phyloP scores from a whole-genome alignment of 2,797 vertebrate species.

The Callimico goeldii region DNA sequence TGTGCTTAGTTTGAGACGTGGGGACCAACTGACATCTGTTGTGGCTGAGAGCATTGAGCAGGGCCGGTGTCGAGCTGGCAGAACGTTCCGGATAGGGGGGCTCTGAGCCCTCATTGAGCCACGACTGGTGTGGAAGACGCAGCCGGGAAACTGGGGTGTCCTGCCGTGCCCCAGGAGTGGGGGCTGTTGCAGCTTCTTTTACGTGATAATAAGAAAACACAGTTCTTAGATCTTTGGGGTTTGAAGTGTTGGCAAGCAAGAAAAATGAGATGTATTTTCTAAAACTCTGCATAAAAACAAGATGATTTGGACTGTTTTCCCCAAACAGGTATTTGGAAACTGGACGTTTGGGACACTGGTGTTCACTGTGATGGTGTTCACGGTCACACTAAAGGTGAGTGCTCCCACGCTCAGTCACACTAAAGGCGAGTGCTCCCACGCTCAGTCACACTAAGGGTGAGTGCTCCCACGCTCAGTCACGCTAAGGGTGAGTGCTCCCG shows the following conservation, averaged over 20 bases:
- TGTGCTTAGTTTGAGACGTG: not conserved
- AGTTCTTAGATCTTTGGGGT: not conserved
- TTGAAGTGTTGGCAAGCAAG: not conserved
- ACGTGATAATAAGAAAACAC: not conserved
- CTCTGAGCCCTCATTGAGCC: not conserved
- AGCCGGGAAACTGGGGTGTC: not conserved
- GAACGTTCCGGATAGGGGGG: not conserved
- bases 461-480: too few species aligned
- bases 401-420: not conserved
- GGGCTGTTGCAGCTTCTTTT: too few species aligned
- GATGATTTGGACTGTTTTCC: conserved; percentile 58
- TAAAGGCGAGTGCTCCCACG: too few species aligned
- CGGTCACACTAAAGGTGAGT: conserved; percentile 96
- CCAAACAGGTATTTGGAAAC: conserved; percentile 95
- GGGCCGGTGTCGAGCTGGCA: fast-evolving
- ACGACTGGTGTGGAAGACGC: not conserved
- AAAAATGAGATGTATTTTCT: not conserved
- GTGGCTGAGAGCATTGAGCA: not conserved
- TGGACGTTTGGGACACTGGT: conserved; percentile 98
- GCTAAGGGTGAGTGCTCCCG: too few species aligned
- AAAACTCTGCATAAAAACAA: not conserved
- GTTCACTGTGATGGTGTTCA: conserved; percentile 97
- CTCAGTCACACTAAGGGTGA: too few species aligned
- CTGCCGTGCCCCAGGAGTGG: not conserved
- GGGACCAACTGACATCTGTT: not conserved